Percentiles rank a stretch among this genome's conserved stretches.
Evolutionary conservation across 2,797 vertebrate genomes (phyloP).

Genomic region (Helarctos malayanus): DNA sequence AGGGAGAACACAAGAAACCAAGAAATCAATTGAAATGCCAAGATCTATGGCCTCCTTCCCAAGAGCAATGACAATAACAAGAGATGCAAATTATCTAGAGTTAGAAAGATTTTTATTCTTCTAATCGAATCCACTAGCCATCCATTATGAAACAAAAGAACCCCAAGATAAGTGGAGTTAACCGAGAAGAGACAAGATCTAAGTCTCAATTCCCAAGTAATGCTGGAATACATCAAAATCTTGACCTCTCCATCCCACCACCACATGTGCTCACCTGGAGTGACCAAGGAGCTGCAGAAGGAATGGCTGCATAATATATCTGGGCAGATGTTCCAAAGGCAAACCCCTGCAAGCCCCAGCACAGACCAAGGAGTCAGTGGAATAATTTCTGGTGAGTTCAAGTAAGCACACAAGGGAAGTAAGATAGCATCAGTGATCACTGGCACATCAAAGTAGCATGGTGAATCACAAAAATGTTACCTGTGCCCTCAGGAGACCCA

Average conservation of each 20-base stretch:
- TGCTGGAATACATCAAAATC: neutral
- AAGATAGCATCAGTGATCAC: neutral
- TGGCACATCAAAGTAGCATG: neutral
- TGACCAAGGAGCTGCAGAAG: neutral
- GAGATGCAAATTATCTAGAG: neutral
- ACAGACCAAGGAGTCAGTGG: neutral
- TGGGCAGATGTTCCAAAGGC: neutral
- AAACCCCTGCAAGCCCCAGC: neutral
- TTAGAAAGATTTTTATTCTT: neutral
- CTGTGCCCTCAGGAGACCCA: neutral
- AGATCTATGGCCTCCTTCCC: neutral
- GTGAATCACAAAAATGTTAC: neutral
- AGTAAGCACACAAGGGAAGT: neutral
- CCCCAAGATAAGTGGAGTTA: neutral
- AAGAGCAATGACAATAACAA: neutral
- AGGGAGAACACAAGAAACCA: neutral
- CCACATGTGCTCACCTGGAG: neutral
- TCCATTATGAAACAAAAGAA: neutral
- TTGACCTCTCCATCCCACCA: neutral
- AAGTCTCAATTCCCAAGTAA: neutral
- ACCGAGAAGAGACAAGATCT: neutral
- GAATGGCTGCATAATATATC: accelerated
- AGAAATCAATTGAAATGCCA: neutral
- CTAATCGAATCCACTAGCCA: neutral
- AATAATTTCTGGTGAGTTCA: neutral